Conservation (phyloP, 92 coral and sea anemone genomes). For the Epizoanthus illoricatus region DNA sequence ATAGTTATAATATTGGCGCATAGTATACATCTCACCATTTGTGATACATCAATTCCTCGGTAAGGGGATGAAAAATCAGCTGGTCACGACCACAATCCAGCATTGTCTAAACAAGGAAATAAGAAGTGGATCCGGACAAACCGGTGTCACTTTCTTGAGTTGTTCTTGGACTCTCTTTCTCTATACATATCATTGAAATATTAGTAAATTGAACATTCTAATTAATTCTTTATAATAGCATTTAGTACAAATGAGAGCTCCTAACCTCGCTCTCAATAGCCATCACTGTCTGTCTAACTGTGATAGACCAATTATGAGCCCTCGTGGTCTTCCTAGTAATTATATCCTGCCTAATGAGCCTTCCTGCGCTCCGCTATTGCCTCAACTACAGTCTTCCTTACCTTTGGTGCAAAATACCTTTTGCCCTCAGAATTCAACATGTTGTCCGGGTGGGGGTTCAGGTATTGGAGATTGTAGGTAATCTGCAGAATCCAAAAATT, state of each 20-base stretch:
- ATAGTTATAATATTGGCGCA: too few relatives aligned
- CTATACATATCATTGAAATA: neutral
- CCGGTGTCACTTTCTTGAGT: neutral
- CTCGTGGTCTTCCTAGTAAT: too few relatives aligned
- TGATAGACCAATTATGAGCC: too few relatives aligned
- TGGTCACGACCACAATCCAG: conserved; percentile 69
- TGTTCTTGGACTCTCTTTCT: neutral
- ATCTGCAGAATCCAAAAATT: conserved; percentile 41
- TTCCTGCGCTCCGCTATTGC: too few relatives aligned
- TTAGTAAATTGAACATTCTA: too few relatives aligned
- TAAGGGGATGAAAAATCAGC: conserved; percentile 74
- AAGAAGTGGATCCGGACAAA: neutral
- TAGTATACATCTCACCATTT: conserved; percentile 60
- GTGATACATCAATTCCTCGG: conserved; percentile 63
- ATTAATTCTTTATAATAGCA: too few relatives aligned
- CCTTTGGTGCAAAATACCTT: conserved; percentile 72
- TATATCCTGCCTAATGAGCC: too few relatives aligned
- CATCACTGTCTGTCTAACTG: too few relatives aligned
- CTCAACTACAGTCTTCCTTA: neutral
- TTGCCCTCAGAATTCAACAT: conserved; percentile 46
- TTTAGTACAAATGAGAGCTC: too few relatives aligned
- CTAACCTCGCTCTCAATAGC: too few relatives aligned
- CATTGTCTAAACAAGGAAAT: conserved; percentile 55
- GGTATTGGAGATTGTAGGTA: conserved; percentile 65
- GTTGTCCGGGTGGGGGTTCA: conserved; percentile 60